A percentile compares a stretch with the other conserved stretches of the same genome.
Evolutionary conservation across 2,797 vertebrate genomes (phyloP).

Genomic region (Cryptoprocta ferox): DNA sequence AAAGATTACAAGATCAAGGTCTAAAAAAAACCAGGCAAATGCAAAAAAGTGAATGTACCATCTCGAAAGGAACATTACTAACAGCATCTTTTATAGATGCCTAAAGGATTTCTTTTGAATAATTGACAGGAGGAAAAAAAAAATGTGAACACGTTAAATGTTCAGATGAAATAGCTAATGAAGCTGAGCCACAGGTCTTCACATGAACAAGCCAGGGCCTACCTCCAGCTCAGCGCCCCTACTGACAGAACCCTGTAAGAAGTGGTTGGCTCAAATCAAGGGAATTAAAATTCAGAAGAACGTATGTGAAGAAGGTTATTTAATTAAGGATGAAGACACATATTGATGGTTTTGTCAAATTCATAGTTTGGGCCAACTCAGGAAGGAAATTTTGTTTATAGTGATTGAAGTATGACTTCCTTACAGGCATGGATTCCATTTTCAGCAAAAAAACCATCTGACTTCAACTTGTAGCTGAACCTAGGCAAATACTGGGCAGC

Average conservation of each 20-base stretch:
- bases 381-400: neutral
- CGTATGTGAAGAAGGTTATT: neutral
- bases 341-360: neutral
- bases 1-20: neutral
- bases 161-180: neutral
- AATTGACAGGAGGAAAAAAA: neutral
- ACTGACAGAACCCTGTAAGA: neutral
- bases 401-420: neutral
- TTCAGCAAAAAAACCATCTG: constrained; percentile 1
- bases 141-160: neutral
- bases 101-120: constrained; percentile 29
- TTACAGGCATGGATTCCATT: neutral
- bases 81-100: neutral
- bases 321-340: constrained; percentile 24
- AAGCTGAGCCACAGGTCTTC: neutral
- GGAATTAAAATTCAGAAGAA: neutral
- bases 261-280: neutral
- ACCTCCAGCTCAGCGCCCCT: neutral
- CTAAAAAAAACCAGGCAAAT: neutral
- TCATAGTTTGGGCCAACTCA: neutral
- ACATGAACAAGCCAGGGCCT: neutral
- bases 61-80: neutral
- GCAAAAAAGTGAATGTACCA: neutral
- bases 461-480: neutral
- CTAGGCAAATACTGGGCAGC: neutral